Percentiles rank a stretch among this genome's conserved stretches.
phyloP scores from a whole-genome alignment of 2,113 vertebrate species.

The Cranoglanis bouderius region DNA sequence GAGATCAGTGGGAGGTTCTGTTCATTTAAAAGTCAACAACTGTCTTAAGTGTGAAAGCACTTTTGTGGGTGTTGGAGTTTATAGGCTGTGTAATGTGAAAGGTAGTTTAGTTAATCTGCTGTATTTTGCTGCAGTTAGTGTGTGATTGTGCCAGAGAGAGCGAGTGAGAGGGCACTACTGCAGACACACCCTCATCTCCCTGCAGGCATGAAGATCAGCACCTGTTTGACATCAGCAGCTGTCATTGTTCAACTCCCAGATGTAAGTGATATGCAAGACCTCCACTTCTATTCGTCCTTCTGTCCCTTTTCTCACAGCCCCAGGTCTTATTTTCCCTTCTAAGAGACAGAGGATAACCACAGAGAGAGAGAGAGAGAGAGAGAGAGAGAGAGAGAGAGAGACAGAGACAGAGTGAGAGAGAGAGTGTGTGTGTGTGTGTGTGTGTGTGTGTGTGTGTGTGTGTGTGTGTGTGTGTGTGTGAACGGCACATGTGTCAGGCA shows the following conservation, averaged over 20 bases:
- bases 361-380: neutral
- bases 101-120: neutral
- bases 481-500: constrained; percentile 25
- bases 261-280: constrained; percentile 55
- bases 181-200: constrained; percentile 41
- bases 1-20: neutral
- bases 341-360: neutral
- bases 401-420: neutral
- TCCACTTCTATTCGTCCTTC: constrained; percentile 34
- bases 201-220: constrained; percentile 54
- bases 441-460: no score
- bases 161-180: neutral
- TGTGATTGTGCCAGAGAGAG: constrained; percentile 1
- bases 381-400: neutral
- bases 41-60: neutral
- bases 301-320: constrained; percentile 17
- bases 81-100: constrained; percentile 4
- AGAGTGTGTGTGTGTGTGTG: no score
- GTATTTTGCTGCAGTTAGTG: neutral
- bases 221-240: constrained; percentile 61
- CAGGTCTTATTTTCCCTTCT: constrained; percentile 13
- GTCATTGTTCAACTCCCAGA: constrained; percentile 55
- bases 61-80: neutral
- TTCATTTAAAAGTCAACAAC: neutral
- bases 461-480: constrained; percentile 25